phyloP scores from a whole-genome alignment of 2,113 vertebrate species.

The Anseranas semipalmata region DNA sequence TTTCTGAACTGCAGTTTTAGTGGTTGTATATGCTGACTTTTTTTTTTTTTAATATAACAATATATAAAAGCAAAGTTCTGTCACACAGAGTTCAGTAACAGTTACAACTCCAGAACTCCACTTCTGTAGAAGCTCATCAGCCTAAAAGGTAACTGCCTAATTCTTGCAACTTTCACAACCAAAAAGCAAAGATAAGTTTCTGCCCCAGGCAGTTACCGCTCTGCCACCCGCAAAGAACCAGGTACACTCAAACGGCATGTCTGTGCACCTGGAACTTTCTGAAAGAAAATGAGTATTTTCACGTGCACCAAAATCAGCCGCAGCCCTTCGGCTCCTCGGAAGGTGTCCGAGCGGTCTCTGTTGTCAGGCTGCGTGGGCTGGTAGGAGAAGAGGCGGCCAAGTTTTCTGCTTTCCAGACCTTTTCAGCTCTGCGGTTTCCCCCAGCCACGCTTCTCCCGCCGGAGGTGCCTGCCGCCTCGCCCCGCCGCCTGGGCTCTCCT shows the following conservation, averaged over 20 bases:
- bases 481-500: neutral
- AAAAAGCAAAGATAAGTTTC: neutral
- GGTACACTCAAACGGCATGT: neutral
- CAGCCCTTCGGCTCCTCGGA: neutral
- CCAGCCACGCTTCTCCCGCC: fast-evolving
- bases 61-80: neutral
- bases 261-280: too few relatives aligned
- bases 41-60: neutral
- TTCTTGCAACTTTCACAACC: neutral
- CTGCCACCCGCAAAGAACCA: neutral
- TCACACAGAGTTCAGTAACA: neutral
- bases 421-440: neutral
- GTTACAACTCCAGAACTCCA: too few relatives aligned
- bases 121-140: neutral
- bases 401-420: neutral
- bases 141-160: neutral
- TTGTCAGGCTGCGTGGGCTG: neutral
- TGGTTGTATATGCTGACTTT: neutral
- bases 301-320: too few relatives aligned
- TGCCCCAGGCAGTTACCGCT: neutral
- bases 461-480: neutral
- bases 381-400: neutral
- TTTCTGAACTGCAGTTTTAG: neutral
- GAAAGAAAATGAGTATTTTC: neutral
- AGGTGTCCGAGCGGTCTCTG: neutral